Conservation (phyloP, 2,888 invertebrate genomes). For the Papilio protenor region DNA sequence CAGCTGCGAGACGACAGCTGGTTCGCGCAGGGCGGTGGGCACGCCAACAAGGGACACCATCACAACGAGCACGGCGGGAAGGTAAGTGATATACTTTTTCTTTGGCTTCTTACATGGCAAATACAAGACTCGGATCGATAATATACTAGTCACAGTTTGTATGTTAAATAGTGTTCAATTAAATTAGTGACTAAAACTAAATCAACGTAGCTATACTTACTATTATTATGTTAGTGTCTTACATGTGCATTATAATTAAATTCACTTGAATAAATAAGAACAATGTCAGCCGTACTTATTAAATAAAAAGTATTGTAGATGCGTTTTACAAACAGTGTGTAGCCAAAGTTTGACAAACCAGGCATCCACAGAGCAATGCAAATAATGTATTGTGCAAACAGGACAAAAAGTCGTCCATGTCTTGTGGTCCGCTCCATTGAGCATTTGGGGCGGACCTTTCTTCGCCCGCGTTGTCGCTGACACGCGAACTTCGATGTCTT, state of each 20-base stretch:
- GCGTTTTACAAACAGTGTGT: background rate
- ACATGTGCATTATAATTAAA: too few species aligned
- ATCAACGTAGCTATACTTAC: too few species aligned
- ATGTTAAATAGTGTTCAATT: background rate
- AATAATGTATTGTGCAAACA: constrained; percentile 4
- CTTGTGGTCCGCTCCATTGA: background rate
- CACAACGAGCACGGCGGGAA: constrained; percentile 83
- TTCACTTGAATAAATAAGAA: background rate
- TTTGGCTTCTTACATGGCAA: background rate
- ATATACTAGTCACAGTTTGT: background rate
- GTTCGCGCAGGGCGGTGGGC: constrained; percentile 81
- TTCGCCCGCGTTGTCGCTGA: background rate
- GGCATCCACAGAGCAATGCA: background rate
- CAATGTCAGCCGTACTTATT: background rate
- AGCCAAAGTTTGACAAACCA: background rate
- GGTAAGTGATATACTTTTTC: constrained; percentile 55
- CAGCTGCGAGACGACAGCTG: constrained; percentile 66
- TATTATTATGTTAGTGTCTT: too few species aligned
- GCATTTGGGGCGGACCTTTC: constrained; percentile 22
- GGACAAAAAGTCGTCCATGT: background rate
- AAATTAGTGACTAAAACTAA: too few species aligned
- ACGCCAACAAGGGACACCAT: constrained; percentile 80
- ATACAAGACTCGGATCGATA: background rate
- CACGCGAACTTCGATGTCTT: background rate
- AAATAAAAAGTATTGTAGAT: background rate